Evolutionary conservation across 1,140 invertebrate species (phyloP).

Genomic region (Nomia melanderi): DNA sequence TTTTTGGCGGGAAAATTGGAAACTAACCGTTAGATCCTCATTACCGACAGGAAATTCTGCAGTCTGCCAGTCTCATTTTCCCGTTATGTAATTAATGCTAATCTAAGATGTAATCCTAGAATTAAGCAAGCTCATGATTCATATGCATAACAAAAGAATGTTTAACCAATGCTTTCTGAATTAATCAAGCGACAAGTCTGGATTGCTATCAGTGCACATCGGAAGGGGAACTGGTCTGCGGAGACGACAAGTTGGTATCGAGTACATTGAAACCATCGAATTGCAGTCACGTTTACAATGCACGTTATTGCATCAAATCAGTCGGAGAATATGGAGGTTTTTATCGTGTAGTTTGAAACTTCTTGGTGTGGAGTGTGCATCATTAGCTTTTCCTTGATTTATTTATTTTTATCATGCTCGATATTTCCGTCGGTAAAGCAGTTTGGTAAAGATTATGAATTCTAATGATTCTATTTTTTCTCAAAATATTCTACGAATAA

Average conservation of each 20-base stretch:
- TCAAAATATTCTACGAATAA: background rate
- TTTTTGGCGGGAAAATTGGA: background rate
- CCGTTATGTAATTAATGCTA: too few relatives aligned
- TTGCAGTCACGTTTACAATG: conserved; percentile 90
- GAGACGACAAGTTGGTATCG: conserved; percentile 86
- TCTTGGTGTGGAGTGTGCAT: conserved; percentile 20
- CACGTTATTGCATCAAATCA: conserved; percentile 93
- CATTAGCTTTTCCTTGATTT: too few relatives aligned
- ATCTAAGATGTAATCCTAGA: too few relatives aligned
- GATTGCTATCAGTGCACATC: conserved; percentile 93
- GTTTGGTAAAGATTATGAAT: too few relatives aligned
- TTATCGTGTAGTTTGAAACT: conserved; percentile 41
- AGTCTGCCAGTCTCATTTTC: too few relatives aligned
- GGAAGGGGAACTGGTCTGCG: conserved; percentile 87
- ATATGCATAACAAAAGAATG: background rate
- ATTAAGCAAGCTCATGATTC: too few relatives aligned
- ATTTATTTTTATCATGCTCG: background rate
- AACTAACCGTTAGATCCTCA: background rate
- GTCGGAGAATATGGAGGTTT: conserved; percentile 83
- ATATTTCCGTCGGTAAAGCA: too few relatives aligned
- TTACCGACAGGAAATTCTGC: too few relatives aligned
- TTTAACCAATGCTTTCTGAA: conserved; percentile 54
- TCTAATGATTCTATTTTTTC: too few relatives aligned
- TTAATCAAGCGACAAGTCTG: conserved; percentile 81
- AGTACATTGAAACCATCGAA: conserved; percentile 83